Conservation (phyloP, 2,113 vertebrate species). For the Vanacampus margaritifer region DNA sequence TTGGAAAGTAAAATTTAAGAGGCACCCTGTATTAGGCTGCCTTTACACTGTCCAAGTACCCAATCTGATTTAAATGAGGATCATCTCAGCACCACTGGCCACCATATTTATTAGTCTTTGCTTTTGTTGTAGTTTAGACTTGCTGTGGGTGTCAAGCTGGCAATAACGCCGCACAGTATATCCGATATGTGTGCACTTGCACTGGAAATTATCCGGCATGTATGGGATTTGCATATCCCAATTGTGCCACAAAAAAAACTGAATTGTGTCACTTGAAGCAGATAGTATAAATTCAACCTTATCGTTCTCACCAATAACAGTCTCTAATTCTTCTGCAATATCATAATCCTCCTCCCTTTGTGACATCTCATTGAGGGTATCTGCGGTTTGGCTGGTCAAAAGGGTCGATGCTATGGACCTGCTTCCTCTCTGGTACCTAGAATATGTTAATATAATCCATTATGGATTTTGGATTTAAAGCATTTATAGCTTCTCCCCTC, state of each 20-base stretch:
- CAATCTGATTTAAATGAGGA: too few relatives aligned
- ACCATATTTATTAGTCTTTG: not conserved
- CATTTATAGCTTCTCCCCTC: not conserved
- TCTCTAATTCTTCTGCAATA: constrained; percentile 89
- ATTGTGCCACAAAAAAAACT: too few relatives aligned
- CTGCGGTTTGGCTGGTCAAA: constrained; percentile 46
- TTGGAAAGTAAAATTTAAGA: too few relatives aligned
- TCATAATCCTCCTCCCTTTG: constrained; percentile 83
- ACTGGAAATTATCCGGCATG: too few relatives aligned
- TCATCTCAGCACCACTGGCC: too few relatives aligned
- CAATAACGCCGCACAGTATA: too few relatives aligned
- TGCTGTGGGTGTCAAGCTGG: not conserved
- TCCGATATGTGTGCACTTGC: too few relatives aligned
- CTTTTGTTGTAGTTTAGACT: not conserved
- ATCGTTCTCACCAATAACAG: constrained; percentile 81
- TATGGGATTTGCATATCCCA: not conserved
- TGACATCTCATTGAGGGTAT: not conserved
- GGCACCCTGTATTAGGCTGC: too few relatives aligned
- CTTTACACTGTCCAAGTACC: too few relatives aligned
- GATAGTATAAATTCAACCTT: not conserved
- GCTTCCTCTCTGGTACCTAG: constrained; percentile 89
- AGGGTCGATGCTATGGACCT: constrained; percentile 85
- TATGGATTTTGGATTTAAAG: not conserved
- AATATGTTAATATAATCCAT: not conserved
- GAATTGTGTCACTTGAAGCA: not conserved